Percentiles rank a stretch among this genome's conserved stretches.
Evolutionary conservation across 2,888 invertebrate genomes (phyloP).

Genomic region (Sepiola atlantica): DNA sequence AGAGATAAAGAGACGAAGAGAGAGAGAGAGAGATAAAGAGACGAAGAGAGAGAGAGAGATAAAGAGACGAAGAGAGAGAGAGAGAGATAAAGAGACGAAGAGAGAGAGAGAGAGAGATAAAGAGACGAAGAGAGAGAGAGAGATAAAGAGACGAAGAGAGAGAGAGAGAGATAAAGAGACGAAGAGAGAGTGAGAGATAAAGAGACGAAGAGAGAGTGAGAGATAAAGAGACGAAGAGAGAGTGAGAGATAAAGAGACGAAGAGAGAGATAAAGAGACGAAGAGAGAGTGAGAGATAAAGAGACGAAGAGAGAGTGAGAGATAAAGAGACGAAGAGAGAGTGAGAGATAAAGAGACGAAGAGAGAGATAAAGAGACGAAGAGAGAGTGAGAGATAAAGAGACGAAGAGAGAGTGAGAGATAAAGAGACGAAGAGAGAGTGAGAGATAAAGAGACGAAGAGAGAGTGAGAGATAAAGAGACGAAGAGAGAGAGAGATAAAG

Average conservation of each 20-base stretch:
- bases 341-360: no score
- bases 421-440: no score
- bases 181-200: background rate
- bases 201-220: no score
- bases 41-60: background rate
- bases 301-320: no score
- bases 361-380: no score
- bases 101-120: background rate
- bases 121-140: background rate
- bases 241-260: background rate
- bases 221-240: background rate
- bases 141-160: background rate
- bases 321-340: no score
- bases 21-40: background rate
- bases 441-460: no score
- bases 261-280: background rate
- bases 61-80: background rate
- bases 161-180: background rate
- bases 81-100: background rate
- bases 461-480: no score
- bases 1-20: background rate
- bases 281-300: no score
- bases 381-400: no score
- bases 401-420: no score
- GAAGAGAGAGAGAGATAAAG: no score